Evolutionary conservation across 2,797 vertebrate species (phyloP), one percentile per base, ranked within the genome.

Genomic region (Simalia tracyae): DNA sequence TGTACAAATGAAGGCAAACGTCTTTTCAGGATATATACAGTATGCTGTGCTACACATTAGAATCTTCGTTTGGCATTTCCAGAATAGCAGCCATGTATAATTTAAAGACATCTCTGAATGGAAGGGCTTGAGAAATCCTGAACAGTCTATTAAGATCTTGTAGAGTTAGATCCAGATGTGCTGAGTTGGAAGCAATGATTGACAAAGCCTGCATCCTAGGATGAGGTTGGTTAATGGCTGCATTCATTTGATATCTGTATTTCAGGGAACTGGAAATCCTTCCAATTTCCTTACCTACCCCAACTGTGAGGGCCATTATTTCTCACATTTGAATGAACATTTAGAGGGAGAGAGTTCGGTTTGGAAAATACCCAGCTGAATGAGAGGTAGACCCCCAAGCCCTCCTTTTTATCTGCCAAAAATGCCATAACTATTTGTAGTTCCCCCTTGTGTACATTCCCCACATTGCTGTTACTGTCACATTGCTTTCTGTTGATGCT

Each of bases 21-120:
- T 90, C 89, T 86, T 94, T 95, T 81, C 28, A 94, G 94, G 63
- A 84, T 36, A 64, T 90, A 64, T n/a, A 64, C n/a, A 28, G 66
- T 90, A 86, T 19, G 88, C 3, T 1, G 0, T 90, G 10, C 46
- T 87, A 84, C 90, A 94, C 26, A 86, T 46, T 36, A 84, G 36
- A 91, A 91, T n/a, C 93, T 93, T 42, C 26, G 84, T 87, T 84
- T 93, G 84, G 22, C 59, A 90, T 92, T 66, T 89, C 50, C 81
- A 87, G 87, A 89, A 89, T 87, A 84, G 61, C 66, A 87, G 59
- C 64, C 88, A 93, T 88, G 61, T 93, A 93, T 91, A 88, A 89
- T 91, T 91, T 89, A 87, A 91, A 91, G 50, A 14, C 15, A 63
- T 86, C 54, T 11, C 31, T 60, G 59, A 91, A 89, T 81, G 59